Evolutionary conservation across 2,888 invertebrate genomes (phyloP).

Genomic region (Polietes domitor): DNA sequence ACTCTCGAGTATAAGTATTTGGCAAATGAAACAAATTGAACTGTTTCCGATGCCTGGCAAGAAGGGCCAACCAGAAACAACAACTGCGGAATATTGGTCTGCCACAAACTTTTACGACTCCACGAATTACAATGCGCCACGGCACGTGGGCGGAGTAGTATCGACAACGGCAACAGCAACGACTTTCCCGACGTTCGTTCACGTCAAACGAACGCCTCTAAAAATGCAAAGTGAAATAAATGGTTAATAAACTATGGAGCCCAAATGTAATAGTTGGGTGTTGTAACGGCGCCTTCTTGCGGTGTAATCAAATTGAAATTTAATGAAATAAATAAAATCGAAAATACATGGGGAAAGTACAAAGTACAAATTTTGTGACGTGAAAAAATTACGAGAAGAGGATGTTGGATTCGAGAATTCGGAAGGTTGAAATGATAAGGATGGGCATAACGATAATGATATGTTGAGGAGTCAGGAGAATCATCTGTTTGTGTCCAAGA

Average conservation of each 20-base stretch:
- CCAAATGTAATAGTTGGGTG: conserved; percentile 41
- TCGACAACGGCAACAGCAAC: neutral
- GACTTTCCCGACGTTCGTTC: conserved; percentile 21
- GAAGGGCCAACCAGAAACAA: neutral
- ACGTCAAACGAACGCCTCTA: neutral
- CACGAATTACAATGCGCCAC: neutral
- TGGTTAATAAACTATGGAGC: conserved; percentile 37
- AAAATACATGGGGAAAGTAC: neutral
- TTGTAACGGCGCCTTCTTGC: conserved; percentile 45
- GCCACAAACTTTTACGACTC: conserved; percentile 39
- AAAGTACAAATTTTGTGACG: neutral
- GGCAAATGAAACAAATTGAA: conserved; percentile 35
- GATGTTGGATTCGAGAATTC: neutral
- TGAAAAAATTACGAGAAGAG: neutral
- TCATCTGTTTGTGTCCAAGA: too few species aligned
- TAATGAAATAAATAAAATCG: conserved; percentile 25
- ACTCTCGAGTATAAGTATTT: conserved; percentile 9
- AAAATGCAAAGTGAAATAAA: conserved; percentile 46
- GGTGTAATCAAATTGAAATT: conserved; percentile 36
- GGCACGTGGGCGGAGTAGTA: neutral
- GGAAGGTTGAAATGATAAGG: neutral
- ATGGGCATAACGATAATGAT: neutral
- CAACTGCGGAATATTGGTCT: conserved; percentile 14
- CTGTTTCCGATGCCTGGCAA: neutral
- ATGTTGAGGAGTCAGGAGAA: too few species aligned